Evolutionary conservation across 2,888 invertebrate species (phyloP), one percentile per base, ranked within the genome.

Genomic region (Eupelmus urozonus): DNA sequence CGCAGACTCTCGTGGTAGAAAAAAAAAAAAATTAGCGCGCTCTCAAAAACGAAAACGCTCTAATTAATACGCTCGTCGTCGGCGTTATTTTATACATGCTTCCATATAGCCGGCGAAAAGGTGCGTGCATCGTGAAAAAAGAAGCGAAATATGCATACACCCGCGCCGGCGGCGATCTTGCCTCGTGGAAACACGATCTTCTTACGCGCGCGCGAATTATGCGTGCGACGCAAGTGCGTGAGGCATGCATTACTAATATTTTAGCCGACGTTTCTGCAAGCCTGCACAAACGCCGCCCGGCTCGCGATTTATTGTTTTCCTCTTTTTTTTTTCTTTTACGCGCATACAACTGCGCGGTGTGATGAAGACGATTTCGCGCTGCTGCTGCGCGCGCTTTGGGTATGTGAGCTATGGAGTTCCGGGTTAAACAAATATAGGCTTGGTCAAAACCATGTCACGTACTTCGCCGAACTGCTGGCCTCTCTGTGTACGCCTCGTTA

Each of bases 401-500:
- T 34, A 34, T 34, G 9, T 34, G 57, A 40, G 34, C 18, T 27
- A 34, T 69, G 74, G 53, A 77, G 80, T 81, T 82, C 81, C 80
- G 81, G 79, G 80, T 81, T 81, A 81, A 82, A 81, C 81, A 82
- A 82, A 82, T 78, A 79, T 75, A 81, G 80, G 81, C 80, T 82
- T 79, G 79, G 81, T 78, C 79, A 76, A 79, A 82, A 79, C 80
- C 80, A 79, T 79, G 81, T 82, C 80, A 80, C 78, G 81, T 80
- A 81, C 66, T 81, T 79, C 78, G 57, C 80, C 80, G 79, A 79
- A 80, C 77, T 74, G 23, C 29, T 45, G 27, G 3, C 9, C 27
- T 34, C 62, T 51, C 42, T 63, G 40, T 78, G 27, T 72, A 80
- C 76, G 80, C 63, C 78, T 80, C 80, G 80, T 80, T 80, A 80